Base-by-base conservation (phyloP, 2,888 invertebrate genomes). In the Zygothrica quintamaculata region DNA sequence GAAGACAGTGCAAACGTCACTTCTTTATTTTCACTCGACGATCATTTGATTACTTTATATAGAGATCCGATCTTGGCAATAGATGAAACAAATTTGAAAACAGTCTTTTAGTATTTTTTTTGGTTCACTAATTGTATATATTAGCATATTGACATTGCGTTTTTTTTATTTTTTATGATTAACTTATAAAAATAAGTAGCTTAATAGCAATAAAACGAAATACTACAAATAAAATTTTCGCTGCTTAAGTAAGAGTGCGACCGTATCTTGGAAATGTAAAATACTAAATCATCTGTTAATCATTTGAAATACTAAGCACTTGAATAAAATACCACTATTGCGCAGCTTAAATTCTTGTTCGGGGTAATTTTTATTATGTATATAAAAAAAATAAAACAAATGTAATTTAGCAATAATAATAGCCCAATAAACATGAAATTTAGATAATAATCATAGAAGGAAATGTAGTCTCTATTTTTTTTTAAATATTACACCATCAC, bases 1-100 rank as follows among this genome's bases (percentile, higher is more conserved):
- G 48, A 52, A 73, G 53, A 70, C 73, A 52, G 42, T 73, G 73
- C 70, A 73, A 74, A 73, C 73, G 73, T 73, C 73, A 73, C 73
- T 73, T 61, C 73, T 72, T 73, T 65, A 56, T 70, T 74, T 71
- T 74, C 72, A 73, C 74, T 73, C 53, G 46, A 62, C 53, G 53
- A 55, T 62, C 74, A 64, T 68, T 74, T 74, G 74, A 72, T 73
- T 72, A 74, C 69, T 74, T 72, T 50, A 44, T 56, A 29, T 60
- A 56, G 47, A 72, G 72, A 72, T 72, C 72, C 65, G 74, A 74
- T 73, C 70, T 60, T 74, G 59, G 36, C 39, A 50, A 57, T 51
- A 59, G 64, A 60, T 39, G 26, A 16, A 47, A 39, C 36, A 46
- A 46, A 36, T 59, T 40, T 25, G 50, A 34, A 57, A 43, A 16